A percentile compares a stretch with the other conserved stretches of the same genome.
These are phyloP conservation scores for Myotis findleyi DNA, from an alignment of 2,797 vertebrate genomes.

Conservation along the genomic window DNA sequence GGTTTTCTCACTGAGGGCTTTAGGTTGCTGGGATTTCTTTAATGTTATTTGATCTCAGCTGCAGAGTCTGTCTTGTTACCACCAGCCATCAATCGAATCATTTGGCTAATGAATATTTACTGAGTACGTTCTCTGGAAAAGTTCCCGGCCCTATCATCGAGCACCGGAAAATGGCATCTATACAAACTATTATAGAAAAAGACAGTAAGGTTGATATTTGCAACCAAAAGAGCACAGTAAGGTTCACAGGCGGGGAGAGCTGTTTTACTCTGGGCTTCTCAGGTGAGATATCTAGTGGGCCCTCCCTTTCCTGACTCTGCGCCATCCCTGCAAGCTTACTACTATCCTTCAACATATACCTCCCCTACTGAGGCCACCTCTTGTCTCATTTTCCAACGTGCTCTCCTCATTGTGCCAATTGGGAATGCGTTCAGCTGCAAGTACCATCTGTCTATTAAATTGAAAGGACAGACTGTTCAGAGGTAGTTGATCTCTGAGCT, in stretches of 20 bases:
- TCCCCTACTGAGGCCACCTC: not conserved
- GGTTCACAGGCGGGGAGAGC: not conserved
- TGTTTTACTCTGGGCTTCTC: not conserved
- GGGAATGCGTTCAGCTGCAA: not conserved
- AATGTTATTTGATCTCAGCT: slow-evolving; percentile 18
- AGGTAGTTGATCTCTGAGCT: not conserved
- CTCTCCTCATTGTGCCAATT: not conserved
- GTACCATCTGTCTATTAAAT: not conserved
- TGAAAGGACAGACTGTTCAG: not conserved
- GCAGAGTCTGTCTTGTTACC: not conserved
- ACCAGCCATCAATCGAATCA: not conserved
- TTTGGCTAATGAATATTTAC: slow-evolving; percentile 9
- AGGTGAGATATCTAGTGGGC: not conserved
- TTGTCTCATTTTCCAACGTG: not conserved
- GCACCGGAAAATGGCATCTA: not conserved
- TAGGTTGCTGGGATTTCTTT: slow-evolving; percentile 51
- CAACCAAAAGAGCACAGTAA: not conserved
- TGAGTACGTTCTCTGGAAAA: not conserved
- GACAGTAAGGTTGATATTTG: not conserved
- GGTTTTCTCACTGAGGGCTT: slow-evolving; percentile 17
- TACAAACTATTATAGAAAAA: not conserved
- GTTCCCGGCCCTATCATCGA: not conserved
- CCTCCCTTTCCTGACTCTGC: not conserved
- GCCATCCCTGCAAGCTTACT: not conserved
- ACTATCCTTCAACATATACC: not conserved